A percentile compares a stretch with the other conserved stretches of the same genome.
Conservation (phyloP, 2,797 vertebrate genomes). For the Lepus townsendii region DNA sequence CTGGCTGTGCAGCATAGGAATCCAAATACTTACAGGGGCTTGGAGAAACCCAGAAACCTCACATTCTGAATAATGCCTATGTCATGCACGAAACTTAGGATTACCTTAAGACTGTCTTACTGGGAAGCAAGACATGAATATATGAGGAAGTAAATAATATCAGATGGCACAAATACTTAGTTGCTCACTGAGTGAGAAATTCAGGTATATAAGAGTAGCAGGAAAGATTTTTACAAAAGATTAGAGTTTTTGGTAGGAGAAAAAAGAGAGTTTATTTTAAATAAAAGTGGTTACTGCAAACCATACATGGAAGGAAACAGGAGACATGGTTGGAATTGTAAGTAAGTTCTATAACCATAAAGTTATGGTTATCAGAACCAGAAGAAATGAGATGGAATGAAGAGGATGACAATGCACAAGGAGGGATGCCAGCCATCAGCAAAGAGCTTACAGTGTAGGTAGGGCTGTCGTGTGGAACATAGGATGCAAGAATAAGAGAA, state of each 20-base stretch:
- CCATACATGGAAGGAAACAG: background rate
- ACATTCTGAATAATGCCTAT: background rate
- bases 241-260: background rate
- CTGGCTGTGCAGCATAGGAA: background rate
- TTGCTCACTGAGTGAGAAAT: background rate
- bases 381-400: background rate
- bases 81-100: background rate
- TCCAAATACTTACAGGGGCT: background rate
- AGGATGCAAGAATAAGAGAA: background rate
- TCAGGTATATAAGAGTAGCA: too few relatives aligned
- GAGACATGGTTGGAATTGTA: background rate
- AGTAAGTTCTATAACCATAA: background rate
- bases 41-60: background rate
- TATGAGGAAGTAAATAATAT: background rate
- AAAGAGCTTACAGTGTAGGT: background rate
- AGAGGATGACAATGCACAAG: background rate
- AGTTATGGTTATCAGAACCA: background rate
- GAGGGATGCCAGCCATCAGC: background rate
- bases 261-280: slow-evolving; percentile 3
- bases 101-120: background rate
- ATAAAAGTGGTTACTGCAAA: background rate
- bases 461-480: accelerated
- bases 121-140: background rate
- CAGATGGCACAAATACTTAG: background rate
- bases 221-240: background rate